phyloP scores from a whole-genome alignment of 2,888 invertebrate genomes.

The Cotesia congregata region DNA sequence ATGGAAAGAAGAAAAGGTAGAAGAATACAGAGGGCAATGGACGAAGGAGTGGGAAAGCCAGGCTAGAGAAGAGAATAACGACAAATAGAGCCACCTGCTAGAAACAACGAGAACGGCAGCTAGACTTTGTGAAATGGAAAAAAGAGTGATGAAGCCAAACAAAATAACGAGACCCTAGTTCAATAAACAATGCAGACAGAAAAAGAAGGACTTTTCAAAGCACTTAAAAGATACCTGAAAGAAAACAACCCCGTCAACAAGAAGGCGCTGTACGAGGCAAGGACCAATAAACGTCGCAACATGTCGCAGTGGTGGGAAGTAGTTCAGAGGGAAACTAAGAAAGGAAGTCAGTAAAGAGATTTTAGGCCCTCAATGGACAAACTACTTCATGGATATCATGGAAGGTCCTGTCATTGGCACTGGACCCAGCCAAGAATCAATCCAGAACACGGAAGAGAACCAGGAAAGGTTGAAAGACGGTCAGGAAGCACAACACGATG shows the following conservation, averaged over 20 bases:
- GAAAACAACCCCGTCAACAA: no score
- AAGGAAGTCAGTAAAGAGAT: not conserved
- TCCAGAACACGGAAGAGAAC: not conserved
- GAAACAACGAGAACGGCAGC: not conserved
- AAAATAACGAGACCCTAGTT: not conserved
- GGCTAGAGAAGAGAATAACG: no score
- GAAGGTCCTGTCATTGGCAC: not conserved
- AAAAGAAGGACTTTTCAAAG: no score
- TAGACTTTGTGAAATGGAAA: not conserved
- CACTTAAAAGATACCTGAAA: no score
- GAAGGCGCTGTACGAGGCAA: no score
- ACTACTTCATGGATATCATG: not conserved
- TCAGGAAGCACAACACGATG: not conserved
- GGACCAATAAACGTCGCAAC: not conserved
- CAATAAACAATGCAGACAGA: no score
- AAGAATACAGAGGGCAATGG: not conserved
- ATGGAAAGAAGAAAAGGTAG: not conserved
- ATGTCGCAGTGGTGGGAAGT: constrained; percentile 34
- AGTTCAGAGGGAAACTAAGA: constrained; percentile 15
- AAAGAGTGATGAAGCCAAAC: not conserved
- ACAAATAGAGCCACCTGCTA: constrained; percentile 17
- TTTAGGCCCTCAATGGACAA: constrained; percentile 14
- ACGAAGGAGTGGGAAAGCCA: not conserved
- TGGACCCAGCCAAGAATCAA: not conserved
- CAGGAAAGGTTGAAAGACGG: not conserved